Base-by-base conservation (phyloP, 2,797 vertebrate genomes). In the Tauraco hartlaubi region DNA sequence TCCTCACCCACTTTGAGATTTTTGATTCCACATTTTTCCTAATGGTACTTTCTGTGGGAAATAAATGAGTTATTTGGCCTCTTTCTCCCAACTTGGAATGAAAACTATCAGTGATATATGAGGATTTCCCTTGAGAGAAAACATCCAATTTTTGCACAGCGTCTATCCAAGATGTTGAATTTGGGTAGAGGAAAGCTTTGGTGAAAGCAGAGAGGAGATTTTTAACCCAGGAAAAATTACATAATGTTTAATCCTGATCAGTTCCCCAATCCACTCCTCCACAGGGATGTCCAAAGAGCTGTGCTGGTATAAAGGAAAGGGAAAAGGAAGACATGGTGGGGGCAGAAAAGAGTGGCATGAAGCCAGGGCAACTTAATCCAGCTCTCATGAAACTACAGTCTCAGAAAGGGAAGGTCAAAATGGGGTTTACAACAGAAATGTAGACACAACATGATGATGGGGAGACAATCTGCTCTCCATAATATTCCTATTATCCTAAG, bases 401-500 rank as follows among this genome's bases (percentile, higher is more conserved):
- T 82, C 59, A 62, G 59, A 76, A 64, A 93, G 15, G 5, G 83
- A 93, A 95, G 93, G 88, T 97, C 94, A 94, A 87, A 94, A 85
- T 43, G 33, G 63, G 77, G 73, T 85, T 95, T 95, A 80, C 39
- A 95, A 56, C 37, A 96, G 95, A 95, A 93, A 95, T 15, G 19
- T 78, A 97, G 96, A 96, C 93, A 93, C 71, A 95, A 89, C 31
- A 89, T n/a, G 33, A 56, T 39, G 74, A 85, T 44, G 64, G 71
- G 62, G 94, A 95, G 93, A 95, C 94, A 90, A 90, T 88, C 74
- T 89, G 63, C 61, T 80, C 77, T 96, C 88, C 80, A 55, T 87
- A 95, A 96, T 95, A 96, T 91, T 94, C 78, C 54, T 82, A 28
- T 93, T 95, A 95, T 95, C 91, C 95, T 93, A 95, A 92, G 77